Percentiles rank a stretch among this genome's conserved stretches.
phyloP scores from a whole-genome alignment of 1,140 invertebrate genomes.

The Acromyrmex charruanus region DNA sequence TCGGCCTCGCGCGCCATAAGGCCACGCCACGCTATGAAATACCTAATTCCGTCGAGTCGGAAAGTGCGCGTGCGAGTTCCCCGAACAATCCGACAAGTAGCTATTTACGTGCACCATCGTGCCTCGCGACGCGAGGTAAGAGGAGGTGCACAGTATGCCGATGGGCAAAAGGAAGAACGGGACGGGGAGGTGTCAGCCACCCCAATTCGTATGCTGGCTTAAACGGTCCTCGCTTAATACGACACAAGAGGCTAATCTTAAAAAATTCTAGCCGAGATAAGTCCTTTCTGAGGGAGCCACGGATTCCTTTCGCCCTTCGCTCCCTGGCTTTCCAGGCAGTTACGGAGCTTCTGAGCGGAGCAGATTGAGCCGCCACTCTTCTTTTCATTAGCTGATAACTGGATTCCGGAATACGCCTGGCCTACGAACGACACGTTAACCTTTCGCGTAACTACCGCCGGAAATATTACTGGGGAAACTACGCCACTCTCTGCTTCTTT shows the following conservation, averaged over 20 bases:
- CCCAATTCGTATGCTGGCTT: slow-evolving; percentile 79
- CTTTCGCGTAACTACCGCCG: slow-evolving; percentile 54
- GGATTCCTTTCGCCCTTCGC: slow-evolving; percentile 64
- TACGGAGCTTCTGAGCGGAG: slow-evolving; percentile 64
- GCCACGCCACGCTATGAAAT: slow-evolving; percentile 21
- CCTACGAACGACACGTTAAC: slow-evolving; percentile 84
- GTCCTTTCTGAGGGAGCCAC: slow-evolving; percentile 74
- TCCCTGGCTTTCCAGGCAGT: slow-evolving; percentile 64
- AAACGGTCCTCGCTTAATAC: slow-evolving; percentile 83
- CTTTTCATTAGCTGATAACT: slow-evolving; percentile 86
- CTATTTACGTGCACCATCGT: slow-evolving; percentile 84
- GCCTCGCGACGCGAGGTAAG: slow-evolving; percentile 68
- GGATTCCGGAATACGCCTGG: slow-evolving; percentile 79
- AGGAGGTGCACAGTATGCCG: slow-evolving; percentile 56
- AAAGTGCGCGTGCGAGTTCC: slow-evolving; percentile 61
- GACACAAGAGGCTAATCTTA: slow-evolving; percentile 86
- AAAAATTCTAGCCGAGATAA: slow-evolving; percentile 81
- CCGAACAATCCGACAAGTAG: slow-evolving; percentile 85
- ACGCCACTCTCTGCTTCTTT: not conserved
- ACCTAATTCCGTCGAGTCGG: slow-evolving; percentile 65
- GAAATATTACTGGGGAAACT: slow-evolving; percentile 63
- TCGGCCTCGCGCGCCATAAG: slow-evolving; percentile 52
- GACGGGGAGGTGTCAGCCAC: slow-evolving; percentile 10
- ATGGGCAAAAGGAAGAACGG: slow-evolving; percentile 35
- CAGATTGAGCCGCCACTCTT: slow-evolving; percentile 77